phyloP scores from a whole-genome alignment of 2,113 vertebrate species.

The Camelus dromedarius region DNA sequence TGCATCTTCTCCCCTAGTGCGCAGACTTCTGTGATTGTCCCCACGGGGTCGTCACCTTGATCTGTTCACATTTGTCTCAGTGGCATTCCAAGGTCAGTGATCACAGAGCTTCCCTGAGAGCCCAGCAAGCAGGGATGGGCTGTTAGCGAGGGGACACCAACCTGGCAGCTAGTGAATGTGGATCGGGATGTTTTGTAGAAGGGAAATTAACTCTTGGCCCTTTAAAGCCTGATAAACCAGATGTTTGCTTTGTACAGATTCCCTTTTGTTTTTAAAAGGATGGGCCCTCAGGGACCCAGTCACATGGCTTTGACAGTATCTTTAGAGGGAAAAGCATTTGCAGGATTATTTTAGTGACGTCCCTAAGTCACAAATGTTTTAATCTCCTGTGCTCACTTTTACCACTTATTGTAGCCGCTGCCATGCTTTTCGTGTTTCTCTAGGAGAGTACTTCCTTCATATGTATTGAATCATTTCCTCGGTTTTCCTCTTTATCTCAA shows the following conservation, averaged over 20 bases:
- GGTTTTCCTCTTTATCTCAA: conserved; percentile 46
- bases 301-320: not conserved
- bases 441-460: not conserved
- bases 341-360: not conserved
- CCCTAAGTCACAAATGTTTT: not conserved
- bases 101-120: not conserved
- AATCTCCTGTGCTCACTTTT: not conserved
- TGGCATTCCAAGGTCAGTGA: not conserved
- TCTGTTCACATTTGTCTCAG: not conserved
- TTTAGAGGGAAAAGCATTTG: not conserved
- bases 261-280: not conserved
- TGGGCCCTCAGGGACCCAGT: not conserved
- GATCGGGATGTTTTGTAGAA: not conserved
- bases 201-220: conserved; percentile 1
- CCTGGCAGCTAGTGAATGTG: not conserved
- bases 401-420: not conserved
- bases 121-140: not conserved
- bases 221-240: not conserved
- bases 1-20: not conserved
- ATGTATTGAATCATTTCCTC: not conserved
- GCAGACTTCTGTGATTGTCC: not conserved
- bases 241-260: not conserved
- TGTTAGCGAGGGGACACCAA: fast-evolving
- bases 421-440: not conserved
- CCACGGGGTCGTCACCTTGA: not conserved